Percentiles rank a stretch among this genome's conserved stretches.
phyloP scores from a whole-genome alignment of 2,888 invertebrate genomes.

The Octonoba sinensis region DNA sequence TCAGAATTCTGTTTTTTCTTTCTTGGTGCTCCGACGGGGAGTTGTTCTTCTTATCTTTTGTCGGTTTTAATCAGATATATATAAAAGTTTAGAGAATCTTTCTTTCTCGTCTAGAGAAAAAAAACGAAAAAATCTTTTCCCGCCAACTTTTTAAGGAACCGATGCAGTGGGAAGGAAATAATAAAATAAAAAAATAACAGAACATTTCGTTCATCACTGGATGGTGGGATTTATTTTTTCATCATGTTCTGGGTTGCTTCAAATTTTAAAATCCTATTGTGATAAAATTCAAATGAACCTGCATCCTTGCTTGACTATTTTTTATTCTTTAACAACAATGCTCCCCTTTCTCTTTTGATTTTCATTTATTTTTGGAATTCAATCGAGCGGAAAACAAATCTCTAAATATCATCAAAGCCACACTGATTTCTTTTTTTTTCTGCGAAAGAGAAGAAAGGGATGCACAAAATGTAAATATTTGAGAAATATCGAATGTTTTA shows the following conservation, averaged over 20 bases:
- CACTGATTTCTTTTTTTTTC: constrained; percentile 18
- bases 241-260: constrained; percentile 2
- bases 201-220: constrained; percentile 17
- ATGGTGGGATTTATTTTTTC: constrained; percentile 20
- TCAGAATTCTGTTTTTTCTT: constrained; percentile 19
- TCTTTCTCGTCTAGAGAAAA: constrained; percentile 7
- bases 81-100: constrained; percentile 58
- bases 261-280: constrained; percentile 48
- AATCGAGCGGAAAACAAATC: constrained; percentile 61
- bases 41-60: constrained; percentile 19
- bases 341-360: constrained; percentile 7
- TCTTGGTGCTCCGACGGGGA: background rate
- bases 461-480: constrained; percentile 57
- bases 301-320: constrained; percentile 13
- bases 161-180: background rate
- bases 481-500: constrained; percentile 44
- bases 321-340: constrained; percentile 8
- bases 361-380: constrained; percentile 45
- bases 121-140: constrained; percentile 17
- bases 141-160: constrained; percentile 37
- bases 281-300: constrained; percentile 59
- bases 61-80: constrained; percentile 61
- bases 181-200: constrained; percentile 12
- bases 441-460: constrained; percentile 4
- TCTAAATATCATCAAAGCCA: constrained; percentile 62